These are phyloP conservation scores for Paramisgurnus dabryanus DNA, from an alignment of 2,113 vertebrate genomes.

Conservation along the genomic window DNA sequence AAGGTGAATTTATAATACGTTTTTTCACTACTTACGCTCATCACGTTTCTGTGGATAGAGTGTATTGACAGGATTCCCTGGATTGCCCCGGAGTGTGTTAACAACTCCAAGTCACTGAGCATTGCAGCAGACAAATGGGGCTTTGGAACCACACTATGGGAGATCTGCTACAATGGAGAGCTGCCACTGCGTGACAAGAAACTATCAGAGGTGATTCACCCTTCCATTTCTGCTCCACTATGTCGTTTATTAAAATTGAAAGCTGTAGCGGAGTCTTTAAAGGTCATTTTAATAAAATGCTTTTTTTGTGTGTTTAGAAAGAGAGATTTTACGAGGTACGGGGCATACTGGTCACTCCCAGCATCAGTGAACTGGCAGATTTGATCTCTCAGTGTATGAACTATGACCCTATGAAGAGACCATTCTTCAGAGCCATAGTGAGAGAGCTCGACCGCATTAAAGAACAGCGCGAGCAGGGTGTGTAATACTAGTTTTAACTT, in stretches of 20 bases:
- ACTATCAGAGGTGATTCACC: constrained; percentile 75
- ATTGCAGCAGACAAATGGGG: constrained; percentile 87
- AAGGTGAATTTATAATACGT: background rate
- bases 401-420: constrained; percentile 83
- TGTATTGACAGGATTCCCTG: constrained; percentile 83
- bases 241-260: background rate
- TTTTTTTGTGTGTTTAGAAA: constrained; percentile 71
- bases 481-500: background rate
- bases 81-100: constrained; percentile 85
- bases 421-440: constrained; percentile 88
- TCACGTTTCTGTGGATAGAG: constrained; percentile 65
- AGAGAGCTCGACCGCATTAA: constrained; percentile 86
- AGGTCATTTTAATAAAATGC: background rate
- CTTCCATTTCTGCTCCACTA: background rate
- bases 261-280: background rate
- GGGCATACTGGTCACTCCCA: constrained; percentile 74
- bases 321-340: constrained; percentile 83
- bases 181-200: constrained; percentile 83
- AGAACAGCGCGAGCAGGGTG: constrained; percentile 79
- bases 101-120: constrained; percentile 77
- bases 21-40: background rate
- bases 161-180: constrained; percentile 88
- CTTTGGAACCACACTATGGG: constrained; percentile 88
- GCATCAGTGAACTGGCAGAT: constrained; percentile 84
- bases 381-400: constrained; percentile 89